These are phyloP conservation scores for Ibidorhyncha struthersii DNA, from an alignment of 2,113 vertebrate species.

Conservation along the genomic window DNA sequence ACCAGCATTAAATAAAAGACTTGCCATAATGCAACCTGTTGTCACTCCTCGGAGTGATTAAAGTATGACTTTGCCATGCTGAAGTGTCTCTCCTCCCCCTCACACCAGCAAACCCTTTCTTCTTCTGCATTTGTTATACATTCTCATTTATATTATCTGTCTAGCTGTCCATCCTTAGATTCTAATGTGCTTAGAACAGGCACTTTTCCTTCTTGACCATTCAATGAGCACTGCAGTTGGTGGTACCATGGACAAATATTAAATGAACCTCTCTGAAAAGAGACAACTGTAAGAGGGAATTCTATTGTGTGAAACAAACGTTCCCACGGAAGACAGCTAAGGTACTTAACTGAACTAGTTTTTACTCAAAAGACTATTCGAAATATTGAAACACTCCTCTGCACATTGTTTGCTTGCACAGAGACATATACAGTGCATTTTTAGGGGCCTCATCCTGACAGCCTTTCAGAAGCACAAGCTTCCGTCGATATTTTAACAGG, in stretches of 20 bases:
- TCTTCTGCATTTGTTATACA: conserved; percentile 34
- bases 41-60: conserved; percentile 56
- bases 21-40: conserved; percentile 54
- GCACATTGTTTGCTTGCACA: neutral
- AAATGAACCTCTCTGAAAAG: conserved; percentile 59
- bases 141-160: conserved; percentile 36
- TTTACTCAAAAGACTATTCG: conserved; percentile 29
- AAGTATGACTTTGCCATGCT: conserved; percentile 29
- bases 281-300: conserved; percentile 7
- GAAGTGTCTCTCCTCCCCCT: conserved; percentile 36
- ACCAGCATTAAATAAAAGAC: conserved; percentile 52
- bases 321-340: conserved; percentile 26
- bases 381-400: conserved; percentile 5
- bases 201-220: conserved; percentile 50
- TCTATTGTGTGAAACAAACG: conserved; percentile 36
- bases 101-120: conserved; percentile 24
- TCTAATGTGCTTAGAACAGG: conserved; percentile 40
- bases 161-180: conserved; percentile 21
- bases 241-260: conserved; percentile 30
- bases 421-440: neutral
- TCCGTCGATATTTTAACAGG: neutral
- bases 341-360: conserved; percentile 12
- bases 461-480: neutral
- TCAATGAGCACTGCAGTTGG: conserved; percentile 52
- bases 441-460: neutral